Evolutionary conservation across 2,113 vertebrate genomes (phyloP).

Genomic region (Sylvietta virens): DNA sequence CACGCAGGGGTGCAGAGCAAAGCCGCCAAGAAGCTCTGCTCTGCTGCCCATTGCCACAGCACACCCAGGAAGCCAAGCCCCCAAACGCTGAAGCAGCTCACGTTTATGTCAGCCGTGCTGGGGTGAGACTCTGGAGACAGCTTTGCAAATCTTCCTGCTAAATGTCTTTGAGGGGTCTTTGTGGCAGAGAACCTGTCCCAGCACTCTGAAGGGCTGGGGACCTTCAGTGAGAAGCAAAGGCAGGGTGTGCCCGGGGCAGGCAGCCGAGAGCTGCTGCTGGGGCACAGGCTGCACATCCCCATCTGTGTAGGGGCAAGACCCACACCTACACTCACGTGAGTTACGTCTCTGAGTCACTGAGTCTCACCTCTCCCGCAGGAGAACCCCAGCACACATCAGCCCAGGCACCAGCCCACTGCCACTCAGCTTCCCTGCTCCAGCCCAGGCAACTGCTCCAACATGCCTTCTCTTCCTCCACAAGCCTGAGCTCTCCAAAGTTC

Average conservation of each 20-base stretch:
- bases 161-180: background rate
- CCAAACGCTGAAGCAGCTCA: background rate
- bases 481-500: background rate
- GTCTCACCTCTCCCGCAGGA: fast-evolving
- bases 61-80: background rate
- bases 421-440: background rate
- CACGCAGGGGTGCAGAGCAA: fast-evolving
- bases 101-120: fast-evolving
- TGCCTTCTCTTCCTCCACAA: background rate
- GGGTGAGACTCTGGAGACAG: background rate
- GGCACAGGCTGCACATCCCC: background rate
- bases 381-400: background rate
- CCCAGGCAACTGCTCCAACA: background rate
- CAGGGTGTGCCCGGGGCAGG: background rate
- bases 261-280: fast-evolving
- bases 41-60: background rate
- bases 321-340: fast-evolving
- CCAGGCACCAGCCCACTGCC: fast-evolving
- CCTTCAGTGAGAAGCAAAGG: background rate
- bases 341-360: no score
- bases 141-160: background rate
- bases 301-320: background rate
- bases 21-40: background rate
- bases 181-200: background rate
- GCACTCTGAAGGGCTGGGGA: background rate